phyloP scores from a whole-genome alignment of 2,888 invertebrate genomes.

The Acleris cristana region DNA sequence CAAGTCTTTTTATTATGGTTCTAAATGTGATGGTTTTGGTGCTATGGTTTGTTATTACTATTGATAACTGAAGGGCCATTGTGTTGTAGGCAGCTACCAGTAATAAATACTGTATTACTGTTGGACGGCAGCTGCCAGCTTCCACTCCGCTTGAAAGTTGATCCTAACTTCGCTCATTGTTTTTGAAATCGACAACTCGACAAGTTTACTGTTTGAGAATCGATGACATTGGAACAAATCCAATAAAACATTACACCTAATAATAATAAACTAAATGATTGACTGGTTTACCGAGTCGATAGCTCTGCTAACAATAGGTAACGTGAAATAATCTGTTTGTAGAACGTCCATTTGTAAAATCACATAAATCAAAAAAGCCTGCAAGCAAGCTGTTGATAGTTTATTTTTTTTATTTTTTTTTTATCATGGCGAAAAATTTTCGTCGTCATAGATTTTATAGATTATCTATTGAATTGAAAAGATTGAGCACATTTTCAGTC shows the following conservation, averaged over 20 bases:
- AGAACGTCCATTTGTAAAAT: slow-evolving; percentile 7
- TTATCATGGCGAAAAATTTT: too few species aligned
- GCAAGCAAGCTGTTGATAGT: background rate
- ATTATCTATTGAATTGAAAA: slow-evolving; percentile 52
- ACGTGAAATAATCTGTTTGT: background rate
- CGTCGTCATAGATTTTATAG: slow-evolving; percentile 2
- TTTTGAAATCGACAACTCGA: slow-evolving; percentile 37
- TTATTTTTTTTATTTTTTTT: background rate
- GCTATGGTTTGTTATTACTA: slow-evolving; percentile 66
- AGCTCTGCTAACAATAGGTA: slow-evolving; percentile 17
- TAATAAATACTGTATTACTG: slow-evolving; percentile 58
- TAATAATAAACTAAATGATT: slow-evolving; percentile 26
- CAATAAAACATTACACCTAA: slow-evolving; percentile 28
- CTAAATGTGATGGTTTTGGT: slow-evolving; percentile 53
- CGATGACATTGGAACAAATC: slow-evolving; percentile 36
- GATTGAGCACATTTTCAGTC: slow-evolving; percentile 60
- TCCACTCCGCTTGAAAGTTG: slow-evolving; percentile 48
- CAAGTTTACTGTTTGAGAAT: slow-evolving; percentile 34
- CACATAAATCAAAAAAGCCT: slow-evolving; percentile 9
- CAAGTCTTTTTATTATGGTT: slow-evolving; percentile 3
- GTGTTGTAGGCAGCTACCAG: slow-evolving; percentile 58
- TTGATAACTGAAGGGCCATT: slow-evolving; percentile 70
- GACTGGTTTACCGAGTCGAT: slow-evolving; percentile 16
- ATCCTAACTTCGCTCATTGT: slow-evolving; percentile 38
- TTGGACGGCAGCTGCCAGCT: slow-evolving; percentile 44